Base-by-base conservation (phyloP, 2,797 vertebrate genomes). In the Coreius guichenoti region DNA sequence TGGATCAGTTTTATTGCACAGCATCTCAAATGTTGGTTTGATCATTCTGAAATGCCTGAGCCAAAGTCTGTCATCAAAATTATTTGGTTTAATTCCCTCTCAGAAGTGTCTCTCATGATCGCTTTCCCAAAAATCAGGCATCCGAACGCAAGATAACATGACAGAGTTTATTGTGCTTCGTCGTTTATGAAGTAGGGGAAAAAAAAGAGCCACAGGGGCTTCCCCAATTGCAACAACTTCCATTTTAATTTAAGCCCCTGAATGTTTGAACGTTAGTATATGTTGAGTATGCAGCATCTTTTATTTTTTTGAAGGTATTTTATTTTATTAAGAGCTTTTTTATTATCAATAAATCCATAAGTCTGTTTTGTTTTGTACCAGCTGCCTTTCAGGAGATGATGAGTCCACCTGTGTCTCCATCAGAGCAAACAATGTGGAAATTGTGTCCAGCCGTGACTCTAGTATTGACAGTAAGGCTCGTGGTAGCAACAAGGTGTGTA, bases 381-480 rank as follows among this genome's bases (percentile, higher is more conserved):
- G 98, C 90, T 96, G 95, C 89, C 96, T 99, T 23, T 96, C 96
- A 0, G 98, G 98, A 77, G 97, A 98, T 13, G 97, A 99, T 90
- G 96, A 95, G 36, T 98, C 98, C 36, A 97, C 96, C 19, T 97
- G 96, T 58, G 90, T 98, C 82, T 94, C 97, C 89, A 99, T 99
- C 90, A 95, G 94, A 33, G 97, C 96, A 68, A 96, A 94, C 90
- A 96, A 96, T 49, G 98, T 99, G 87, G 98, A 99, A 93, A 97
- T 99, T 72, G 96, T 99, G 83, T 98, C 98, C 11, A 99, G 98
- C 92, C 96, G 95, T 91, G 98, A 99, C 90, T 99, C 98, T 2
- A 97, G 96, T 93, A 99, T 99, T 91, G 97, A 95, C 87, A 99
- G 98, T 92, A 98, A 99, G 91, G 97, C 98, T 78, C 93, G 96